A percentile compares a stretch with the other conserved stretches of the same genome.
These are phyloP conservation scores for Phrynocephalus vlangalii DNA, from an alignment of 2,797 vertebrate genomes.

Conservation along the genomic window DNA sequence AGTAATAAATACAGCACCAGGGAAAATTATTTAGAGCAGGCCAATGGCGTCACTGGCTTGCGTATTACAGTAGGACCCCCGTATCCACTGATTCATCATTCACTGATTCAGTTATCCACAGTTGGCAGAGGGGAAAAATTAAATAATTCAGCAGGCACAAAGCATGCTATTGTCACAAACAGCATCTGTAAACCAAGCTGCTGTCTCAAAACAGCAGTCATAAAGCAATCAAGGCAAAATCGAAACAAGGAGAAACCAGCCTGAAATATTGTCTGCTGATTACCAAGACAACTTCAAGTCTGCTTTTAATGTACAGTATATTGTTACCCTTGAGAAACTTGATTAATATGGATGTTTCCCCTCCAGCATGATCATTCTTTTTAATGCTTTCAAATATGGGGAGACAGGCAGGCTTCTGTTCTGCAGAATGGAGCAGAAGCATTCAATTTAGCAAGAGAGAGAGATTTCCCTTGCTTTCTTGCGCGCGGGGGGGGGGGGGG, in stretches of 20 bases:
- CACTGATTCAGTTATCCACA: too few relatives aligned
- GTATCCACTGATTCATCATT: too few relatives aligned
- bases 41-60: too few relatives aligned
- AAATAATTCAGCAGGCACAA: too few relatives aligned
- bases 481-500: too few relatives aligned
- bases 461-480: neutral
- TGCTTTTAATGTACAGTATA: slow-evolving; percentile 37
- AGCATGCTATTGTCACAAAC: too few relatives aligned
- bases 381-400: neutral
- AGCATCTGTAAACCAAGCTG: too few relatives aligned
- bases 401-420: slow-evolving; percentile 23
- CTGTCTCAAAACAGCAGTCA: too few relatives aligned
- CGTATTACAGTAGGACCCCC: too few relatives aligned
- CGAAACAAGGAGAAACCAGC: fast-evolving
- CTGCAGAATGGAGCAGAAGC: slow-evolving; percentile 13
- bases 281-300: neutral
- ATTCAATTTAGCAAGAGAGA: neutral
- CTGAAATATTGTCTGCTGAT: neutral
- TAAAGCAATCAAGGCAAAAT: neutral
- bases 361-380: neutral
- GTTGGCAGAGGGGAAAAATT: neutral
- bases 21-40: too few relatives aligned
- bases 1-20: neutral
- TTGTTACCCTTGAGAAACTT: neutral
- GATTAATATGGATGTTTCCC: slow-evolving; percentile 5